Percentiles rank a stretch among this genome's conserved stretches.
phyloP scores from a whole-genome alignment of 2,888 invertebrate genomes.

The Baronia brevicornis region DNA sequence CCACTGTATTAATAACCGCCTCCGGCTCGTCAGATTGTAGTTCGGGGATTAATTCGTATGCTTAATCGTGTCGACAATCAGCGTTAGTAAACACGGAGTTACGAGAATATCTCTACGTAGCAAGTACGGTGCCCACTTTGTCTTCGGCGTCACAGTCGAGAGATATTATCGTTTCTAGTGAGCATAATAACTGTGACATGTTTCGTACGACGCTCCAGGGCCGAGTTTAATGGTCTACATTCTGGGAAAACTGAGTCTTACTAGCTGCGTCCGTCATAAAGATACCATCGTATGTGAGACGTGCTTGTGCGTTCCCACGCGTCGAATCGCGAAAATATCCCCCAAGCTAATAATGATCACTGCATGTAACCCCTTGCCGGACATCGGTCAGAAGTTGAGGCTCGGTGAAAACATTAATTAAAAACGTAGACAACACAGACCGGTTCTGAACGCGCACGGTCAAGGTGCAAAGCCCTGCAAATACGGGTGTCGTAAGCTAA shows the following conservation, averaged over 20 bases:
- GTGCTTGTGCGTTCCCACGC: conserved; percentile 59
- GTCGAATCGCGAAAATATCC: conserved; percentile 48
- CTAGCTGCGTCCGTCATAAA: conserved; percentile 54
- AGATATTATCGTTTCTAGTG: conserved; percentile 69
- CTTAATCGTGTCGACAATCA: conserved; percentile 55
- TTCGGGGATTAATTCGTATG: conserved; percentile 23
- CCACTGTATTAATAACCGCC: too few species aligned
- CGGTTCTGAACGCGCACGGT: conserved; percentile 47
- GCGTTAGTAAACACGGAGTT: conserved; percentile 35
- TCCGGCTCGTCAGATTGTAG: too few species aligned
- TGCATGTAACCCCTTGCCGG: conserved; percentile 44
- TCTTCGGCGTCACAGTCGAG: conserved; percentile 53
- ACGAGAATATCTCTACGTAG: conserved; percentile 43
- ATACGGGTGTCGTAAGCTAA: conserved; percentile 57
- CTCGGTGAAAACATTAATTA: conserved; percentile 67
- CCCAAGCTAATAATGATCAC: too few species aligned
- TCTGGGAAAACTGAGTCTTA: conserved; percentile 61
- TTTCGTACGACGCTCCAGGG: conserved; percentile 60
- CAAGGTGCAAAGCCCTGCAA: conserved; percentile 43
- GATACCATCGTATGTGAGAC: conserved; percentile 50
- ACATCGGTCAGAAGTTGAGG: conserved; percentile 60
- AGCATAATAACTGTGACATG: conserved; percentile 74
- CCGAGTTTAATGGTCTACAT: conserved; percentile 62
- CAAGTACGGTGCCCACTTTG: conserved; percentile 36
- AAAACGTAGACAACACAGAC: conserved; percentile 55